Evolutionary conservation across 2,888 invertebrate species (phyloP).

Genomic region (Athalia circularis): DNA sequence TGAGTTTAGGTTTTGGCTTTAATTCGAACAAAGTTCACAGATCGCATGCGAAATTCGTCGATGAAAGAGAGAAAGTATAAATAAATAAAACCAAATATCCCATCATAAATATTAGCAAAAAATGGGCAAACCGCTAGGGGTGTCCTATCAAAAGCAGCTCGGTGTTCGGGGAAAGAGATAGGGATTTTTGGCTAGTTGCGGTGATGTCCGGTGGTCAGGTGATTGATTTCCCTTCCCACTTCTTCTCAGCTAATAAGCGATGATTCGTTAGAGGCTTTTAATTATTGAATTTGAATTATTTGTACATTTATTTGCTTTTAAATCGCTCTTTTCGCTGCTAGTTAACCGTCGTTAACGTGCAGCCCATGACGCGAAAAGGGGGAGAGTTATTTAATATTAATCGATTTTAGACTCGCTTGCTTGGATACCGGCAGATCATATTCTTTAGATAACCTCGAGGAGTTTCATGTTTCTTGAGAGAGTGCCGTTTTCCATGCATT

Average conservation of each 20-base stretch:
- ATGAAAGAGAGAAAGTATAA: too few species aligned
- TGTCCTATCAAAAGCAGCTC: too few species aligned
- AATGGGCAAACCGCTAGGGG: too few species aligned
- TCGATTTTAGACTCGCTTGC: slow-evolving; percentile 27
- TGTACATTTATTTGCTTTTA: neutral
- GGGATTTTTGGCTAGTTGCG: too few species aligned
- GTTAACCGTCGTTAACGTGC: slow-evolving; percentile 25
- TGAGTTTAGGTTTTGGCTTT: too few species aligned
- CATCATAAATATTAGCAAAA: too few species aligned
- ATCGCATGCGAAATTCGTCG: too few species aligned
- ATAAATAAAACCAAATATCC: too few species aligned
- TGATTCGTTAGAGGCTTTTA: neutral
- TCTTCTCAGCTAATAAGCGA: neutral
- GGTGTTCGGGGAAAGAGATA: too few species aligned
- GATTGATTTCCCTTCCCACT: neutral
- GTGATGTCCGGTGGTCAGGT: too few species aligned
- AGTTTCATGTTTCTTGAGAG: slow-evolving; percentile 14
- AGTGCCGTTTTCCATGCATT: slow-evolving; percentile 32
- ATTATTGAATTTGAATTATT: neutral
- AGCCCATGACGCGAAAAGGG: neutral
- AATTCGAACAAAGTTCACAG: too few species aligned
- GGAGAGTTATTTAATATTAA: slow-evolving; percentile 23
- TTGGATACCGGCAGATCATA: slow-evolving; percentile 33
- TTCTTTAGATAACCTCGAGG: neutral
- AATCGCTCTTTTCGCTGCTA: neutral